Evolutionary conservation across 2,797 vertebrate genomes (phyloP).

Genomic region (Heliangelus exortis): DNA sequence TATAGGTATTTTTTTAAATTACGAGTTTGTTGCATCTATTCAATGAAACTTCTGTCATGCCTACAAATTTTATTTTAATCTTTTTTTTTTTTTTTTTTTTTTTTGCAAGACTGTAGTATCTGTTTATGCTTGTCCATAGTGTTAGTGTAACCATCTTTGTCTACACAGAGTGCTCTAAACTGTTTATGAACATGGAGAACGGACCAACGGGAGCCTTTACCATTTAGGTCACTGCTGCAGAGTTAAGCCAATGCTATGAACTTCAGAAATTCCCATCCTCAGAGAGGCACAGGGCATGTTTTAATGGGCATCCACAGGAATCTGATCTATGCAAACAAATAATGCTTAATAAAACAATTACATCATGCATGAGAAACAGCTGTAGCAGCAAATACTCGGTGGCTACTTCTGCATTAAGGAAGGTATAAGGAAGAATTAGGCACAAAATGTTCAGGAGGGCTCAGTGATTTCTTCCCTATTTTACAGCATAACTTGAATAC

Average conservation of each 20-base stretch:
- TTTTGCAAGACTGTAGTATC: background rate
- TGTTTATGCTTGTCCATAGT: background rate
- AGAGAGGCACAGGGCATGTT: background rate
- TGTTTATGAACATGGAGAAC: constrained; percentile 1
- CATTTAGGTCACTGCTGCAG: background rate
- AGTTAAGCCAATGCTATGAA: background rate
- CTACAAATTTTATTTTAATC: background rate
- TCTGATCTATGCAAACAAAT: constrained; percentile 42
- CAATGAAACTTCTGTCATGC: background rate
- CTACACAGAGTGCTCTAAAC: background rate
- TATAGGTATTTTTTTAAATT: background rate
- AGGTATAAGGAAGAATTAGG: background rate
- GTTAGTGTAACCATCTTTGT: background rate
- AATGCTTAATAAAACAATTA: constrained; percentile 50
- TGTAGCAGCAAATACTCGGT: constrained; percentile 16
- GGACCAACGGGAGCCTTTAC: background rate
- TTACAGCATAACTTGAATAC: background rate
- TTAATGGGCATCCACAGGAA: constrained; percentile 7
- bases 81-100: background rate
- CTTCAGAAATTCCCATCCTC: background rate
- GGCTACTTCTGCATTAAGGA: constrained; percentile 27
- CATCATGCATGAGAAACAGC: constrained; percentile 43
- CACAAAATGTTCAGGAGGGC: constrained; percentile 13
- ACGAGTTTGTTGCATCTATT: background rate
- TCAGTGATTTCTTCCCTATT: constrained; percentile 15